These are phyloP conservation scores for Autographa gamma DNA, from an alignment of 2,888 invertebrate species.

Conservation along the genomic window DNA sequence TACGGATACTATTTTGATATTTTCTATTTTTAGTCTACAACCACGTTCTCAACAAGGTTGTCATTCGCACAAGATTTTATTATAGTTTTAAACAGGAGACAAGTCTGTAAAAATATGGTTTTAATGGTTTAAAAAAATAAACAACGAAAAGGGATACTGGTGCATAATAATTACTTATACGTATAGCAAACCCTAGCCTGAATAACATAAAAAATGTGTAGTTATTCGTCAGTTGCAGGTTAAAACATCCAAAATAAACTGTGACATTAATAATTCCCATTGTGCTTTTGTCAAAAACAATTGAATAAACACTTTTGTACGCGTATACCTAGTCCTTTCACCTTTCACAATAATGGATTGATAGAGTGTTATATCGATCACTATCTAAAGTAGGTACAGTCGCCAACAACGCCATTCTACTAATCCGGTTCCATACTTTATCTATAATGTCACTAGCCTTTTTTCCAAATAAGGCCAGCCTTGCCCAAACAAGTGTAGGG, in stretches of 20 bases:
- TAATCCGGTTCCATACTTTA: conserved; percentile 18
- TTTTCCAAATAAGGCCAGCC: conserved; percentile 60
- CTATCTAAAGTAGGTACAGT: conserved; percentile 27
- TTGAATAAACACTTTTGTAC: background rate
- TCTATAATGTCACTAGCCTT: conserved; percentile 43
- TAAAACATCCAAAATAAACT: too few relatives aligned
- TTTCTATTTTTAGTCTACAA: background rate
- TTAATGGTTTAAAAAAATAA: too few relatives aligned
- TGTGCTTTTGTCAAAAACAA: background rate
- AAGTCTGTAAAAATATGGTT: too few relatives aligned
- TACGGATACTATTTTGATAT: background rate
- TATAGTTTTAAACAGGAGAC: background rate
- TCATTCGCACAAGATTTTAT: background rate
- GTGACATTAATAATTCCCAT: too few relatives aligned
- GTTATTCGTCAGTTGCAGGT: too few relatives aligned
- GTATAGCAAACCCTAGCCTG: too few relatives aligned
- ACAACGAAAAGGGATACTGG: too few relatives aligned
- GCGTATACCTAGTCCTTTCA: background rate
- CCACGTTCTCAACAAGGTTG: background rate
- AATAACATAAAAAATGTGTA: too few relatives aligned
- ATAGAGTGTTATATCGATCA: background rate
- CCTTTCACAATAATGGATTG: background rate
- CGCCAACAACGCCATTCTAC: conserved; percentile 32
- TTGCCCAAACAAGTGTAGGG: conserved; percentile 53
- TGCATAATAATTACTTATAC: too few relatives aligned